A percentile compares a stretch with the other conserved stretches of the same genome.
Evolutionary conservation across 1,140 invertebrate genomes (phyloP).

Genomic region (Drosophila melanogaster): Release_6_plus_ISO1_MT NC_004354.4:1849501-1850000

Average conservation of each 20-base stretch:
- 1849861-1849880: constrained; percentile 35
- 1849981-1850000: no score
- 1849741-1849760: background rate
- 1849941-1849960: background rate
- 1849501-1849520: background rate
- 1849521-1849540: no score
- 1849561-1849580: no score
- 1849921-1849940: background rate
- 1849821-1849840: constrained; percentile 28
- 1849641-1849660: constrained; percentile 23
- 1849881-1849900: constrained; percentile 42
- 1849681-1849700: constrained; percentile 22
- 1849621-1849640: background rate
- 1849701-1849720: constrained; percentile 47
- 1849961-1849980: background rate
- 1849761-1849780: no score
- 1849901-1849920: constrained; percentile 24
- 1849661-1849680: constrained; percentile 46
- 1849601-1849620: background rate
- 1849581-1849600: background rate
- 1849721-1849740: constrained; percentile 46
- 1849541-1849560: background rate
- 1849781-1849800: background rate
- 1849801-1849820: constrained; percentile 24
- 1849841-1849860: constrained; percentile 20